Evolutionary conservation across 2,888 invertebrate species (phyloP).

Genomic region (Hermodice carunculata): DNA sequence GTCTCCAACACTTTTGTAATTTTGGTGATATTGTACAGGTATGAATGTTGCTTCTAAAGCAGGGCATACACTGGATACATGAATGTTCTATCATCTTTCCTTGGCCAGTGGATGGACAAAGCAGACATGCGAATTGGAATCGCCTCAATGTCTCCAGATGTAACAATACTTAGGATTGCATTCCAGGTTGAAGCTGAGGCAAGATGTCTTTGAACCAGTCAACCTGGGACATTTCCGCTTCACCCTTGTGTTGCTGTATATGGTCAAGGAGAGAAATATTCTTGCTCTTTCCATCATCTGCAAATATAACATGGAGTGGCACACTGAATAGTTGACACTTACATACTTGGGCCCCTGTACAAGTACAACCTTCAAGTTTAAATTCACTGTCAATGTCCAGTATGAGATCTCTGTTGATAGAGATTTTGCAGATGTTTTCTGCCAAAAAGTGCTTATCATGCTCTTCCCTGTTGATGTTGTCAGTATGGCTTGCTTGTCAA

Average conservation of each 20-base stretch:
- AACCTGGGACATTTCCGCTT: slow-evolving; percentile 7
- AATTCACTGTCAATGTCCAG: slow-evolving; percentile 4
- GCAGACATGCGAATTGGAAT: background rate
- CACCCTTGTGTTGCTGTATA: background rate
- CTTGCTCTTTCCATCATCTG: too few relatives aligned
- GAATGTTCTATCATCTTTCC: background rate
- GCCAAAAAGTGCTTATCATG: slow-evolving; percentile 1
- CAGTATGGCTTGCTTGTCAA: background rate
- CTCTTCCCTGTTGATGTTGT: background rate
- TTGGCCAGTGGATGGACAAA: background rate
- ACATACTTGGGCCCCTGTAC: too few relatives aligned
- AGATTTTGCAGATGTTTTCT: background rate
- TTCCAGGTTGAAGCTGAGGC: background rate
- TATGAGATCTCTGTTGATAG: background rate
- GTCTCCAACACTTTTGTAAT: slow-evolving; percentile 11
- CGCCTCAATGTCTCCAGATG: background rate
- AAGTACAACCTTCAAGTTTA: background rate
- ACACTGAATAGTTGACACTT: too few relatives aligned
- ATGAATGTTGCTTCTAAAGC: slow-evolving; percentile 15
- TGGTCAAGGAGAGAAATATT: too few relatives aligned
- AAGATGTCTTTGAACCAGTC: background rate
- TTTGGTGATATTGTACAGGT: slow-evolving; percentile 23
- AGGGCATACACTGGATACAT: slow-evolving; percentile 13
- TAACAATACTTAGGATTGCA: background rate
- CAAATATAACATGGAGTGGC: too few relatives aligned